Base-by-base conservation (phyloP, 2,797 vertebrate genomes). In the Urocyon cinereoargenteus region DNA sequence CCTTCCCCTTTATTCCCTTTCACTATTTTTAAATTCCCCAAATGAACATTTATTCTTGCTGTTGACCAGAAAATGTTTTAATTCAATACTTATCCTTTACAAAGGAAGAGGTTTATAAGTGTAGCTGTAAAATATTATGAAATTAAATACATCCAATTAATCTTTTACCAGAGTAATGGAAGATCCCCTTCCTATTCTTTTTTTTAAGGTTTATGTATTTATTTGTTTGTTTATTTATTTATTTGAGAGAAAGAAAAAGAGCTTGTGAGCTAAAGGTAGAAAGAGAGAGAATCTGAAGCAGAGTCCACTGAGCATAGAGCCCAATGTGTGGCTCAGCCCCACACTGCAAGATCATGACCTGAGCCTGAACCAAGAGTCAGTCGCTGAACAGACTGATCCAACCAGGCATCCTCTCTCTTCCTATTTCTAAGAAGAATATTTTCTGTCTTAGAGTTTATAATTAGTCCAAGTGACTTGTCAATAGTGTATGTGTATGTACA, bases 391-490 rank as follows among this genome's bases (percentile, higher is more conserved):
- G 31, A 64, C 28, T 66, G 64, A 68, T 3, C 19, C n/a, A 68
- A 31, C 8, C 31, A 34, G 66, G 66, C 16, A 68, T 0, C 28
- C n/a, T 45, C n/a, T 10, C 6, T 10, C 0, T 87, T 72, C 26
- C 88, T 40, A 36, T 90, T 79, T 86, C 9, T 84, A 96, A 89
- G 7, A 92, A 55, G 64, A 81, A 86, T 70, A 53, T 15, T 57
- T 61, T 61, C 87, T 77, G 36, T 34, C 26, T 91, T 92, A 66
- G 49, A 66, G 3, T n/a, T 86, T 72, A 62, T 61, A 75, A 57
- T 78, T 73, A 36, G 6, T 70, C 91, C 40, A 93, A 36, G 2
- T 24, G 28, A 86, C 5, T 72, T 86, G 11, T 19, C 24, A 55
- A 49, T 24, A 62, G 26, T 18, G 12, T 72, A 2, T 36, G 0